Evolutionary conservation across 2,888 invertebrate genomes (phyloP), one percentile per base, ranked within the genome.

Genomic region (Acanthosepion lycidas): DNA sequence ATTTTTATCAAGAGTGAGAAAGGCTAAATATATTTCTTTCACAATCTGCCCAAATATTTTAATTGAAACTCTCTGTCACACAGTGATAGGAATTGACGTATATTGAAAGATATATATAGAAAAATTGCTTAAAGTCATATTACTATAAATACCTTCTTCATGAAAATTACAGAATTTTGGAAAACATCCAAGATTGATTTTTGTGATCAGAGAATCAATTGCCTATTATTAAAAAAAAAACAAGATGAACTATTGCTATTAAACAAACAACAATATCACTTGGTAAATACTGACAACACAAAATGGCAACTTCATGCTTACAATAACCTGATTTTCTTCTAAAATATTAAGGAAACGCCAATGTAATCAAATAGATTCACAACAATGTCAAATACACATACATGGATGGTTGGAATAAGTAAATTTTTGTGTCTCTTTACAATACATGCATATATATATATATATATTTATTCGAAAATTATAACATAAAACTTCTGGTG

Each of bases 141-240:
- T n/a, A 28, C 78, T 78, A n/a, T n/a, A 78, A 78, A 78, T 28
- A 78, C 28, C 9, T 78, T 78, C 78, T 78, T 78, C 9, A 78
- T 78, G 78, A 78, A 78, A 78, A 78, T 78, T 78, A 78, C 12
- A n/a, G 15, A 78, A 78, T 78, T 78, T 33, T 78, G 78, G 78
- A 78, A 78, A 78, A n/a, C n/a, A n/a, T 78, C n/a, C 78, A 78
- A 78, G n/a, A 78, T 78, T 78, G 78, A 78, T 78, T 78, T 78
- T 78, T 78, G 78, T 78, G 78, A 78, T 78, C 33, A 78, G 78
- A 78, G n/a, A 78, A 78, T 78, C 78, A 78, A 78, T 78, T 78
- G n/a, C 33, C 78, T 9, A 78, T 78, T 78, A 78, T 78, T 78
- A 33, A 78, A 78, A n/a, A n/a, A 78, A 78, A 78, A 78, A n/a